phyloP scores from a whole-genome alignment of 2,888 invertebrate genomes.

The Lithophane semibrunnea region DNA sequence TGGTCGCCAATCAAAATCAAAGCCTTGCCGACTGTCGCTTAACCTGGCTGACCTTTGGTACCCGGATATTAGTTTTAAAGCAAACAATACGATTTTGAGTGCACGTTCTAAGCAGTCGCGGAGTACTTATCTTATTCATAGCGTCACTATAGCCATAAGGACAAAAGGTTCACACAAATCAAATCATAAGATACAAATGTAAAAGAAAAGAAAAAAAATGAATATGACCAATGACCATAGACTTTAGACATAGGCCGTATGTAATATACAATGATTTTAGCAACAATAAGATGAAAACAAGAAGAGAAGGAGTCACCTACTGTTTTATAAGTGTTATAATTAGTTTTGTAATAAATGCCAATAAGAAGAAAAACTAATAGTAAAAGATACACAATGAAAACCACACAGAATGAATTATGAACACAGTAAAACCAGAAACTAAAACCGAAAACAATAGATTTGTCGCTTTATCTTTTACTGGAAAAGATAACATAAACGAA shows the following conservation, averaged over 20 bases:
- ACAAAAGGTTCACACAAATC: conserved; percentile 25
- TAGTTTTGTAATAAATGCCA: too few species aligned
- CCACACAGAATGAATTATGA: conserved; percentile 47
- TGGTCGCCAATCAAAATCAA: conserved; percentile 56
- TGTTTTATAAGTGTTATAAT: conserved; percentile 93
- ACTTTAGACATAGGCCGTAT: conserved; percentile 73
- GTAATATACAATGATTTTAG: conserved; percentile 78
- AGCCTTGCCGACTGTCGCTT: conserved; percentile 52
- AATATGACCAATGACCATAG: conserved; percentile 69
- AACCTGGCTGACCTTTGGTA: conserved; percentile 49
- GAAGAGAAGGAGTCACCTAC: conserved; percentile 84
- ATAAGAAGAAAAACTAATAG: conserved; percentile 71
- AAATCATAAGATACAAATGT: neutral
- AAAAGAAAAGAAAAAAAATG: conserved; percentile 55
- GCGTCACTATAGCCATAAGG: rapidly evolving
- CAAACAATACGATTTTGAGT: conserved; percentile 63
- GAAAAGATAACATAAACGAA: conserved; percentile 75
- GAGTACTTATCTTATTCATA: conserved; percentile 44
- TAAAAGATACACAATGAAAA: conserved; percentile 54
- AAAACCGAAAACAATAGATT: conserved; percentile 72
- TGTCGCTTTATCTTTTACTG: conserved; percentile 88
- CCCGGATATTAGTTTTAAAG: conserved; percentile 64
- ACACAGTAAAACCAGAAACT: conserved; percentile 31
- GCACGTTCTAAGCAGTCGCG: conserved; percentile 61
- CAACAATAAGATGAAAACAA: conserved; percentile 74